Evolutionary conservation across 1,140 invertebrate species (phyloP).

Genomic region (Sinella curviseta): DNA sequence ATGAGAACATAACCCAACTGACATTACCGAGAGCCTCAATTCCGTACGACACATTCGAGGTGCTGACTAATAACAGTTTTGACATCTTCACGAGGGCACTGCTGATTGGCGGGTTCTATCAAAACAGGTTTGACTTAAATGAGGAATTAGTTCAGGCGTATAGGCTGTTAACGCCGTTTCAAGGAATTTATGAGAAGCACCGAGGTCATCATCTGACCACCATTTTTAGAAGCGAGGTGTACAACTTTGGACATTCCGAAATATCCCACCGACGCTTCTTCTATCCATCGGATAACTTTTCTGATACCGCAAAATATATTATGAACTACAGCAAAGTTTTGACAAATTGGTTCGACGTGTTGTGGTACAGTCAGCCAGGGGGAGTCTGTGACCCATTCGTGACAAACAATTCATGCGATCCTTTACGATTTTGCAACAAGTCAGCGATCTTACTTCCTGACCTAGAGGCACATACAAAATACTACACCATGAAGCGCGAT

Average conservation of each 20-base stretch:
- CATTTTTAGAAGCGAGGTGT: not conserved
- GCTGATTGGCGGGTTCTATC: not conserved
- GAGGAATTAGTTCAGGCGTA: not conserved
- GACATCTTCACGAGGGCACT: not conserved
- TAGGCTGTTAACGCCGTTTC: not conserved
- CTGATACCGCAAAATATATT: not conserved
- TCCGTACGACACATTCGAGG: not conserved
- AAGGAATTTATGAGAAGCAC: not conserved
- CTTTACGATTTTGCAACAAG: not conserved
- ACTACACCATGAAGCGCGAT: too few relatives aligned
- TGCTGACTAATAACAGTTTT: not conserved
- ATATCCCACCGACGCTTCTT: not conserved
- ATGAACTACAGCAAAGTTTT: too few relatives aligned
- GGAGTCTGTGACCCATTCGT: not conserved
- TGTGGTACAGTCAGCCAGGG: not conserved
- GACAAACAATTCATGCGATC: not conserved
- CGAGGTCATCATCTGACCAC: not conserved
- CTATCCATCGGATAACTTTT: not conserved
- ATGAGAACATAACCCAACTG: not conserved
- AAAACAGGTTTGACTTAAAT: too few relatives aligned
- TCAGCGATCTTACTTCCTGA: not conserved
- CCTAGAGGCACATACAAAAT: not conserved
- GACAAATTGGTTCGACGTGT: not conserved
- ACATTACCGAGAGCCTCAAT: not conserved
- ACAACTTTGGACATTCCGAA: too few relatives aligned